A percentile compares a stretch with the other conserved stretches of the same genome.
Evolutionary conservation across 2,888 invertebrate genomes (phyloP).

Genomic region (Apoda limacodes): DNA sequence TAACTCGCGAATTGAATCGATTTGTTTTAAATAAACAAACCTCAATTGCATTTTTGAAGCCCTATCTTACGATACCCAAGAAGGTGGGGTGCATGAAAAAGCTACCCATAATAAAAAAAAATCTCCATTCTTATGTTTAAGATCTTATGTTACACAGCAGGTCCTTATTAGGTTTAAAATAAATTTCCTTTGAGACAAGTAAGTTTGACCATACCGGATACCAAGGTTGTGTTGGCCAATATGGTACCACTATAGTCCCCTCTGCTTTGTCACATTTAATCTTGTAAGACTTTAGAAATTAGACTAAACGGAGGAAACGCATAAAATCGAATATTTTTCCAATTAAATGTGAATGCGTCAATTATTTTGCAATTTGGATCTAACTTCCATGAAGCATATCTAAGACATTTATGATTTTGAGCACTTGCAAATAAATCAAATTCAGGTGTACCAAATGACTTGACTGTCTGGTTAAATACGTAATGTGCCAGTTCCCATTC

Average conservation of each 20-base stretch:
- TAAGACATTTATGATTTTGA: constrained; percentile 17
- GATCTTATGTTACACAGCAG: too few species aligned
- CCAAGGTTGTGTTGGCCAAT: constrained; percentile 16
- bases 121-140: too few species aligned
- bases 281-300: constrained; percentile 13
- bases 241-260: constrained; percentile 13
- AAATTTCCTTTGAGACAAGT: background rate
- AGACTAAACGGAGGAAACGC: constrained; percentile 16
- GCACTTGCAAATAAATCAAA: constrained; percentile 17
- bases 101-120: too few species aligned
- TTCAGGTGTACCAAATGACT: constrained; percentile 9
- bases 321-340: constrained; percentile 12
- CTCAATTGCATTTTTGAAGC: too few species aligned
- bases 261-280: constrained; percentile 6
- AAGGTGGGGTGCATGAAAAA: too few species aligned
- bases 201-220: constrained; percentile 9
- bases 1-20: too few species aligned
- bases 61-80: too few species aligned
- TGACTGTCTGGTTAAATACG: constrained; percentile 5
- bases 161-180: constrained; percentile 1
- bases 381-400: constrained; percentile 15
- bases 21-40: too few species aligned
- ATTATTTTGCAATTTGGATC: constrained; percentile 13
- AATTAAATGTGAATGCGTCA: constrained; percentile 16
- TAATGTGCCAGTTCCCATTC: constrained; percentile 12